A percentile compares a stretch with the other conserved stretches of the same genome.
Conservation (phyloP, 2,797 vertebrate species). For the Gymnoscopelus braueri region DNA sequence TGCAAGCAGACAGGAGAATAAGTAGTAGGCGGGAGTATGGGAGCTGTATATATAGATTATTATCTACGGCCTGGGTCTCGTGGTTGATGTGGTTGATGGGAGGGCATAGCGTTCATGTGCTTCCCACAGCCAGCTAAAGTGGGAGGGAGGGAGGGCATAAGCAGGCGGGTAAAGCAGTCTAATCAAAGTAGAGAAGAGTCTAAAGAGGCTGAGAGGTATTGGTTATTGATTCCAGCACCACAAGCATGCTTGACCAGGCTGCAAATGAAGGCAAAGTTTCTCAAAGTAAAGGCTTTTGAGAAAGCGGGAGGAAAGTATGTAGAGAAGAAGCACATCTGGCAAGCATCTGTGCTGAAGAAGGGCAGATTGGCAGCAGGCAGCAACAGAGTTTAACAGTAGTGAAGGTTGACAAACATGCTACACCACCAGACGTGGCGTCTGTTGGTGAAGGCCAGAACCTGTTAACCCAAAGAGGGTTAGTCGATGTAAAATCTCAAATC, state of each 20-base stretch:
- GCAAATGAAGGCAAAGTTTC: background rate
- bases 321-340: conserved; percentile 12
- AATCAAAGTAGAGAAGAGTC: too few species aligned
- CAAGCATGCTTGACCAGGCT: background rate
- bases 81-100: conserved; percentile 18
- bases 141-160: conserved; percentile 11
- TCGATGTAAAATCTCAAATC: conserved; percentile 39
- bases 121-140: background rate
- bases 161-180: conserved; percentile 2
- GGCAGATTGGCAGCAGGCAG: background rate
- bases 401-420: background rate
- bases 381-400: background rate
- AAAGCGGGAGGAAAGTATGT: conserved; percentile 3
- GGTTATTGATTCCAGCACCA: background rate
- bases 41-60: conserved; percentile 55
- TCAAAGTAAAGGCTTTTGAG: background rate
- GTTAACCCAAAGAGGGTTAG: conserved; percentile 21
- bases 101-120: conserved; percentile 4
- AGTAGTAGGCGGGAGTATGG: conserved; percentile 1
- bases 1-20: conserved; percentile 18
- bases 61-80: conserved; percentile 29
- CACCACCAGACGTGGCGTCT: background rate
- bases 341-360: conserved; percentile 9
- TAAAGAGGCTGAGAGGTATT: background rate
- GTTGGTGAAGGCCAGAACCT: conserved; percentile 15